These are phyloP conservation scores for Gallinago jamesoni DNA, from an alignment of 2,113 vertebrate genomes.

Conservation along the genomic window DNA sequence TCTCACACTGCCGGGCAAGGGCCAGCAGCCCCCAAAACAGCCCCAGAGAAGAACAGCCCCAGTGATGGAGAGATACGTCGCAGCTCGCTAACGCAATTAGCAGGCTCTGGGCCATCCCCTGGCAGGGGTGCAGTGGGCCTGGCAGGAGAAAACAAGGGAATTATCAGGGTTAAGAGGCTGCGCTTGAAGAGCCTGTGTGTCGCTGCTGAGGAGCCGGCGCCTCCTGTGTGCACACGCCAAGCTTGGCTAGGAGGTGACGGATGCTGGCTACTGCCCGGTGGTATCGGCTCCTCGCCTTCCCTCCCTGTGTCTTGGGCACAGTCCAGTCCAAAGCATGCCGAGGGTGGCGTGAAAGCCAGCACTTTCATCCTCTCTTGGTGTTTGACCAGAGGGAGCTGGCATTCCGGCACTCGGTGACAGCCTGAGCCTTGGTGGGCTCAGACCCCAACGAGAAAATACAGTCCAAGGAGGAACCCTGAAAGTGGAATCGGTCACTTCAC, in stretches of 20 bases:
- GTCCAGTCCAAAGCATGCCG: background rate
- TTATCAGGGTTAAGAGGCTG: constrained; percentile 1
- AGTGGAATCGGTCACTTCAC: background rate
- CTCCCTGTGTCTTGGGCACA: background rate
- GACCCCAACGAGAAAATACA: accelerated
- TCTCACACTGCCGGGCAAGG: background rate
- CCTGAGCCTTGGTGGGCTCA: background rate
- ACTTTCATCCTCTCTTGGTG: background rate
- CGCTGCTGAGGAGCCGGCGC: background rate
- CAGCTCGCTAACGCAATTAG: constrained; percentile 1
- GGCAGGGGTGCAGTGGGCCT: background rate
- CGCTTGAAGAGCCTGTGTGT: background rate
- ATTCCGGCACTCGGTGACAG: accelerated
- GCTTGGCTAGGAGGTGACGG: background rate
- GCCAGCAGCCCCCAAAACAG: background rate
- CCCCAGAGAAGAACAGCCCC: background rate
- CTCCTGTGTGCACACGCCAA: background rate
- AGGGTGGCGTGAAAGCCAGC: background rate
- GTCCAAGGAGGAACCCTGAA: background rate
- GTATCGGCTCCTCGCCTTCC: background rate
- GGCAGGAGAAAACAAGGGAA: constrained; percentile 11
- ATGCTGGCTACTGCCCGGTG: background rate
- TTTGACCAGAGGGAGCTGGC: accelerated
- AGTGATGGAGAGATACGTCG: background rate
- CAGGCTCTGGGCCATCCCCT: background rate